A percentile compares a stretch with the other conserved stretches of the same genome.
Conservation (phyloP, 2,888 invertebrate genomes). For the Blastobasis adustella region DNA sequence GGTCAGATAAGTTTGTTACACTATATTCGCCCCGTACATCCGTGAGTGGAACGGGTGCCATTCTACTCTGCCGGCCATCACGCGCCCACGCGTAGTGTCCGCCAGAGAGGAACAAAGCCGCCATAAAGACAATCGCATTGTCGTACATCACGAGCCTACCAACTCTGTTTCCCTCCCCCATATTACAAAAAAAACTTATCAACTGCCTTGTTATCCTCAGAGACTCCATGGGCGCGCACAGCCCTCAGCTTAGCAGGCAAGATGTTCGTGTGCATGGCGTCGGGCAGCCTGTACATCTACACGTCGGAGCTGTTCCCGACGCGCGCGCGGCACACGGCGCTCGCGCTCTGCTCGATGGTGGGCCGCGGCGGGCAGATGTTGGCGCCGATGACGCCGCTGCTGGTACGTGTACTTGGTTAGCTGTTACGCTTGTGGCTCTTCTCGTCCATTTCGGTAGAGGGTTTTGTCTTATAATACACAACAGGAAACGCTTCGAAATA, state of each 20-base stretch:
- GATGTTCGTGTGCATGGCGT: constrained; percentile 72
- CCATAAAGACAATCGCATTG: no score
- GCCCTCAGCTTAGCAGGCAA: constrained; percentile 72
- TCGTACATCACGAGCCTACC: no score
- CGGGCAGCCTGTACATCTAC: constrained; percentile 73
- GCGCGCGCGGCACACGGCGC: constrained; percentile 77
- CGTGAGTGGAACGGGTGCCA: no score
- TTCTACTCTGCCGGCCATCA: no score
- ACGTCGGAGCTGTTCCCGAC: constrained; percentile 54
- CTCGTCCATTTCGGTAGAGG: constrained; percentile 40
- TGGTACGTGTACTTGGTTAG: constrained; percentile 52
- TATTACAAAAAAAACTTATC: neutral
- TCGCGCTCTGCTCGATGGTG: constrained; percentile 77
- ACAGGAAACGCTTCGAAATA: no score
- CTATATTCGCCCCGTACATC: no score
- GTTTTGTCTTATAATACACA: no score
- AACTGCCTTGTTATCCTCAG: neutral
- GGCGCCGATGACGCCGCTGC: constrained; percentile 78
- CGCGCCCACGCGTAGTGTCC: no score
- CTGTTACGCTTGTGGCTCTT: constrained; percentile 76
- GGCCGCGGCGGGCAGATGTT: constrained; percentile 37
- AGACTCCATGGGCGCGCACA: neutral
- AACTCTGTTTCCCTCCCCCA: neutral
- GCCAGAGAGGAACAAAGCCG: no score
- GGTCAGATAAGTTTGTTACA: no score